A percentile compares a stretch with the other conserved stretches of the same genome.
Conservation (phyloP, 92 coral and sea anemone genomes). For the Scolanthus callimorphus region DNA sequence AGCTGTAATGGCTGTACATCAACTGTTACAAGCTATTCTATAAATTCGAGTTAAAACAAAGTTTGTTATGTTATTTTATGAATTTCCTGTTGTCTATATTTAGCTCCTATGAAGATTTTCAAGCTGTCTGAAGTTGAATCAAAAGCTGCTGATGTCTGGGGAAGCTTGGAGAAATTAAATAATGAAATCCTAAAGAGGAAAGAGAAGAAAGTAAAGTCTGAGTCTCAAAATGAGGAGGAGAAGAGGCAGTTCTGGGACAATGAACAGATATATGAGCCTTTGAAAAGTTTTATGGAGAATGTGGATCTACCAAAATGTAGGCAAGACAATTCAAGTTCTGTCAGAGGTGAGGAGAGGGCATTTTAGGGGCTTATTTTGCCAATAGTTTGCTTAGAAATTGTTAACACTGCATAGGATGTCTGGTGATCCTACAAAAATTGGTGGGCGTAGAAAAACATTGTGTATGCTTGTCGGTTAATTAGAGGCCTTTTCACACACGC, state of each 20-base stretch:
- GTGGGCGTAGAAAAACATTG: too few species aligned
- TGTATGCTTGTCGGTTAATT: too few species aligned
- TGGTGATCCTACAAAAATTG: too few species aligned
- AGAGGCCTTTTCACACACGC: too few species aligned
- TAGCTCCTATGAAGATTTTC: slow-evolving; percentile 84
- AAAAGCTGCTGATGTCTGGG: slow-evolving; percentile 64
- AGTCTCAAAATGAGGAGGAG: slow-evolving; percentile 56
- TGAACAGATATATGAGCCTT: slow-evolving; percentile 68
- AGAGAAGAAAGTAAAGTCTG: slow-evolving; percentile 28
- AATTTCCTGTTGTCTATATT: background rate
- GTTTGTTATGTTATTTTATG: background rate
- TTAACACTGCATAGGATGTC: too few species aligned
- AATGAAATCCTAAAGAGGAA: slow-evolving; percentile 49
- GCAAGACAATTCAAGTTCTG: too few species aligned
- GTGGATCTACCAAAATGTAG: slow-evolving; percentile 60
- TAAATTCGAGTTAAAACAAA: too few species aligned
- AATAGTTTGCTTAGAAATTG: too few species aligned
- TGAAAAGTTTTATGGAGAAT: slow-evolving; percentile 53
- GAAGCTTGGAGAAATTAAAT: slow-evolving; percentile 60
- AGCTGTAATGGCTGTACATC: too few species aligned
- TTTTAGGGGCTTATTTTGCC: too few species aligned
- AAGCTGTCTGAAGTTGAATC: slow-evolving; percentile 54
- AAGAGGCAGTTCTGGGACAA: slow-evolving; percentile 79
- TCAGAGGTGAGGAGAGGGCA: too few species aligned
- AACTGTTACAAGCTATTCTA: too few species aligned